Evolutionary conservation across 2,113 vertebrate genomes (phyloP).

Genomic region (Muntiacus muntjak): DNA sequence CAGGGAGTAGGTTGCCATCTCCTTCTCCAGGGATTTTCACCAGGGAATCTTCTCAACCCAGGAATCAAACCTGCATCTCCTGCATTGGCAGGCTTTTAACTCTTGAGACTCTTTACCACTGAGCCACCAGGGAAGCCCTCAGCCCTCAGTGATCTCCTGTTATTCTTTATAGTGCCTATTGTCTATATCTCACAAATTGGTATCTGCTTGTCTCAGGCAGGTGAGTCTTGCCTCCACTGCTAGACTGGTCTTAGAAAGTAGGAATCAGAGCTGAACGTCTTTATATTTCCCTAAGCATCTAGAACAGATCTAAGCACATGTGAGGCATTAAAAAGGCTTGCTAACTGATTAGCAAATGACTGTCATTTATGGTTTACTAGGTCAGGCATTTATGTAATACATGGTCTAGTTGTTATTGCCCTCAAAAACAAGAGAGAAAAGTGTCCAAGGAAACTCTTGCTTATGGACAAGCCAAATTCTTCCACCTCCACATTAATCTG

Average conservation of each 20-base stretch:
- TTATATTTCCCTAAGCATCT: neutral
- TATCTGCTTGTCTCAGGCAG: neutral
- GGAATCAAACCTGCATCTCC: neutral
- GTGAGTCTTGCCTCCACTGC: neutral
- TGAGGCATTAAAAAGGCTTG: neutral
- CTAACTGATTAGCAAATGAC: neutral
- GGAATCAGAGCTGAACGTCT: neutral
- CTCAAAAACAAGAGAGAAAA: neutral
- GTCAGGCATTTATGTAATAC: neutral
- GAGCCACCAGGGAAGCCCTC: neutral
- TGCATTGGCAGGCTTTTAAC: neutral
- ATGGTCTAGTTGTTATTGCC: neutral
- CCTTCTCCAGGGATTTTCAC: neutral
- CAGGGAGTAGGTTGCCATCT: neutral
- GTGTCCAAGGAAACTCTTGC: neutral
- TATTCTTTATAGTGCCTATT: neutral
- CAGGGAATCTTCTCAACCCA: neutral
- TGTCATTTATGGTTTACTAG: neutral
- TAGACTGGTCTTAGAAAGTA: neutral
- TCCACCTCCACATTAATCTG: neutral
- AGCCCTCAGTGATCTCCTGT: neutral
- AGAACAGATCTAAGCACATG: neutral
- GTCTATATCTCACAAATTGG: neutral
- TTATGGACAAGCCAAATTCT: neutral
- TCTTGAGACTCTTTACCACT: neutral